Evolutionary conservation across 1,140 invertebrate species (phyloP).

Genomic region (Drosophila auraria): DNA sequence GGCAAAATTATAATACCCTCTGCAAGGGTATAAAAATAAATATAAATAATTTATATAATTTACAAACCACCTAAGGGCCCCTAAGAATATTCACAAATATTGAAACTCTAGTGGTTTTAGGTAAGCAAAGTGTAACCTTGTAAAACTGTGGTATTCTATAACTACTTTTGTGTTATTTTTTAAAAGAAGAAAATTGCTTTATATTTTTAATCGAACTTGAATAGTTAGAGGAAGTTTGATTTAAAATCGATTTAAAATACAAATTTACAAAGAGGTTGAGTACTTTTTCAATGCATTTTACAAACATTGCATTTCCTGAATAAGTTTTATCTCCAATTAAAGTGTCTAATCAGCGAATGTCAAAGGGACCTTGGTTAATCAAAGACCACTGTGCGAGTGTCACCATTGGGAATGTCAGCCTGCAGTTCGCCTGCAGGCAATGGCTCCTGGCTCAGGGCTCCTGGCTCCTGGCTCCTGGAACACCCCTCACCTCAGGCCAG

Average conservation of each 20-base stretch:
- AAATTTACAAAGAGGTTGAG: no score
- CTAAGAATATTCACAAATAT: not conserved
- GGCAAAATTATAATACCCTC: no score
- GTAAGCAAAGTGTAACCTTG: no score
- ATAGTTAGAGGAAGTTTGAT: no score
- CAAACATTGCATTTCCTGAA: rapidly evolving
- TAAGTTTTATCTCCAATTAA: not conserved
- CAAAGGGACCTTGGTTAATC: not conserved
- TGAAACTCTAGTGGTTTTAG: no score
- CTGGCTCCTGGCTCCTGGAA: constrained; percentile 7
- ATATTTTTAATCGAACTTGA: no score
- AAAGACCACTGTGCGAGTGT: constrained; percentile 40
- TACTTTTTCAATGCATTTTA: no score
- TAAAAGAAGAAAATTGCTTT: no score
- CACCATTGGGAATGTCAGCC: constrained; percentile 52
- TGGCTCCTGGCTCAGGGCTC: constrained; percentile 34
- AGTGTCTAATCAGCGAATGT: not conserved
- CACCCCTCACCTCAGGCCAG: constrained; percentile 15
- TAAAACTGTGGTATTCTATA: no score
- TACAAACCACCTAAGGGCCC: not conserved
- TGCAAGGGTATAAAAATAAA: no score
- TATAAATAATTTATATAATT: not conserved
- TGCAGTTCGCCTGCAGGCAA: constrained; percentile 52
- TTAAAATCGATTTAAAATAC: no score
- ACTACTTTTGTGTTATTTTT: no score